Conservation (phyloP, 2,888 invertebrate genomes). For the Masnerella sp. region DNA sequence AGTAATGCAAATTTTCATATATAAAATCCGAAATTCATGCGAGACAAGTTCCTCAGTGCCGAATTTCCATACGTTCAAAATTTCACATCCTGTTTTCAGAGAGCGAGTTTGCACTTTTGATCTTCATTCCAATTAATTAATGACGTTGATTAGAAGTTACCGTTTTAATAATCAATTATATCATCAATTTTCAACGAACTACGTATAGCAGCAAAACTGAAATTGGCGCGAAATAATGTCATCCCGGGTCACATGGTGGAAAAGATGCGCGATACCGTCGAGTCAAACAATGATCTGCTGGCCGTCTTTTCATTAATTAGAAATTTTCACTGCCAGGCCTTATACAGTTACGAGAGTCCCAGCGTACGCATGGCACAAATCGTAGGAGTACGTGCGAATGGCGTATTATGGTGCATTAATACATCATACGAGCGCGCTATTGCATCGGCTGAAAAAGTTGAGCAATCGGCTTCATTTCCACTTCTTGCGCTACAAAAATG, state of each 20-base stretch:
- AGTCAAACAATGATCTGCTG: slow-evolving; percentile 17
- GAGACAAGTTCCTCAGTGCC: no score
- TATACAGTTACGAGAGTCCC: slow-evolving; percentile 32
- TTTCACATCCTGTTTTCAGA: no score
- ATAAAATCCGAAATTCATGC: no score
- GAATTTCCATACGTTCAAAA: no score
- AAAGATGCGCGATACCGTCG: slow-evolving; percentile 1
- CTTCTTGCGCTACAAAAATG: slow-evolving; percentile 16
- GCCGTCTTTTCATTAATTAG: slow-evolving; percentile 29
- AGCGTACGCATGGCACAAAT: slow-evolving; percentile 25
- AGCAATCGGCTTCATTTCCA: slow-evolving; percentile 35
- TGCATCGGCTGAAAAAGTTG: slow-evolving; percentile 19
- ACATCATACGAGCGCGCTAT: slow-evolving; percentile 23
- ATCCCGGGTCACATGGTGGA: slow-evolving; percentile 5
- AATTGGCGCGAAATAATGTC: slow-evolving; percentile 16
- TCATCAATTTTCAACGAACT: no score
- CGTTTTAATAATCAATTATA: no score
- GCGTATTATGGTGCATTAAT: slow-evolving; percentile 40
- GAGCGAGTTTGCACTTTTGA: no score
- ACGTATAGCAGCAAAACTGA: neutral
- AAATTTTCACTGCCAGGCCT: slow-evolving; percentile 29
- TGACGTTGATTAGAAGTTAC: neutral
- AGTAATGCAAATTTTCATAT: no score
- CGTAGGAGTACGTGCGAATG: slow-evolving; percentile 46
- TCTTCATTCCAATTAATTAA: no score